phyloP scores from a whole-genome alignment of 92 coral and sea anemone species.

The Nematostella vectensis region DNA sequence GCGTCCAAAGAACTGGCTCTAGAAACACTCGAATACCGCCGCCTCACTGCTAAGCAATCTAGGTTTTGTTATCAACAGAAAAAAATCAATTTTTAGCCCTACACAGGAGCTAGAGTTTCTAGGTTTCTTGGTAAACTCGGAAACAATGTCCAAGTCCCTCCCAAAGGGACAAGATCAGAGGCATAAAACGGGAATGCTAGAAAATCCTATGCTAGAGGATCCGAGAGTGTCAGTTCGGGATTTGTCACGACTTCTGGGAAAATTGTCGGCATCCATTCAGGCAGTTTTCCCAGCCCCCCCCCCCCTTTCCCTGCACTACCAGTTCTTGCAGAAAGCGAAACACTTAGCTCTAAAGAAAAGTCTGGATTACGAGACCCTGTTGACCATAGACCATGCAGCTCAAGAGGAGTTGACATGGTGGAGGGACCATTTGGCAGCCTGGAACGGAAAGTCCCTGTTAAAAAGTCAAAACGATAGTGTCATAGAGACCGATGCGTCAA shows the following conservation, averaged over 20 bases:
- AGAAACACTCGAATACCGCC: neutral
- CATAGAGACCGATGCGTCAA: constrained; percentile 31
- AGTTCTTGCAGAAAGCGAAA: constrained; percentile 14
- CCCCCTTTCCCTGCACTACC: constrained; percentile 36
- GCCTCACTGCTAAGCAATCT: constrained; percentile 11
- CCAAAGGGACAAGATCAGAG: constrained; percentile 22
- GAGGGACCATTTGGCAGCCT: constrained; percentile 21
- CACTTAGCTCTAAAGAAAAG: constrained; percentile 6
- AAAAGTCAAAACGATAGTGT: constrained; percentile 2
- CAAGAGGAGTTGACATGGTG: constrained; percentile 24
- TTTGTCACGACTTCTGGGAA: constrained; percentile 37
- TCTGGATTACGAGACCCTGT: constrained; percentile 17
- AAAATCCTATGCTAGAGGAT: constrained; percentile 6
- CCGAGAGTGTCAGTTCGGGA: constrained; percentile 17
- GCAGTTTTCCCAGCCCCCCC: constrained; percentile 46
- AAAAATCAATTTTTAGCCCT: constrained; percentile 29
- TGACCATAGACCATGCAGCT: constrained; percentile 10
- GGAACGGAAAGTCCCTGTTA: constrained; percentile 28
- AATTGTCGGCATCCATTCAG: constrained; percentile 35
- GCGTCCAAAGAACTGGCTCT: constrained; percentile 10
- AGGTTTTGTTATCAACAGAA: constrained; percentile 34
- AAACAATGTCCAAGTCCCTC: constrained; percentile 21
- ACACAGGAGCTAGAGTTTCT: constrained; percentile 29
- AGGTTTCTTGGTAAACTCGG: constrained; percentile 40
- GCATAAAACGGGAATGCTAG: constrained; percentile 28